Base-by-base conservation (phyloP, 2,888 invertebrate species). In the Drosophila fulvimacula region DNA sequence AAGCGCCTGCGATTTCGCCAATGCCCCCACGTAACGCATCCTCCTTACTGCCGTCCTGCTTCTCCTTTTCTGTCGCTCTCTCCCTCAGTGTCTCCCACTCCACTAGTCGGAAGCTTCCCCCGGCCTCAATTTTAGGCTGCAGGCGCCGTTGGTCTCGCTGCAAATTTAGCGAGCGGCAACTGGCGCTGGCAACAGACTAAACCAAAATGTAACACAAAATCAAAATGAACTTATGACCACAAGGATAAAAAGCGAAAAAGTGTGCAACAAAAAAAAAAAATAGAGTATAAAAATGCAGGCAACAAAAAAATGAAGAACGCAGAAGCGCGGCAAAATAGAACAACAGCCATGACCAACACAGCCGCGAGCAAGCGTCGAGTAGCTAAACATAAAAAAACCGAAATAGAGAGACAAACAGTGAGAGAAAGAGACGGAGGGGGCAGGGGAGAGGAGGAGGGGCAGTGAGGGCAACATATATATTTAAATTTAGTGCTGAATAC, bases 401-500 rank as follows among this genome's bases (percentile, higher is more conserved):
- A 17, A 61, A 62, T 57, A 70, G 34, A 36, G 34, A 24, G 34
- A 30, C 51, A 64, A 46, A 48, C 46, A 30, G 32, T 39, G 46
- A 27, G 39, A 36, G 34, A 46, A 5, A 30, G 27, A 7, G 27
- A 30, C 7, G 4, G 24, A 3, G 24, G 24, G 46, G 51, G 52
- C 27, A 52, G 59, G 58, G 53, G 52, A 59, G 56, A 44, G 38
- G 11, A 1, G 42, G 36, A 51, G 56, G 36, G 42, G 19, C 36
- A 17, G 27, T n/a, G 48, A 60, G 48, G 56, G 19, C 3, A 66
- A 57, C 56, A 68, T 74, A 79, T 87, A 88, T 88, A 87, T 87
- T 87, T 88, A 87, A 87, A 87, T 87, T 87, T 89, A 87, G 88
- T 87, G 89, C 87, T 78, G 87, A 88, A 83, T 87, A 86, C 89